phyloP scores from a whole-genome alignment of 92 coral and sea anemone genomes.

The Porites divaricata region DNA sequence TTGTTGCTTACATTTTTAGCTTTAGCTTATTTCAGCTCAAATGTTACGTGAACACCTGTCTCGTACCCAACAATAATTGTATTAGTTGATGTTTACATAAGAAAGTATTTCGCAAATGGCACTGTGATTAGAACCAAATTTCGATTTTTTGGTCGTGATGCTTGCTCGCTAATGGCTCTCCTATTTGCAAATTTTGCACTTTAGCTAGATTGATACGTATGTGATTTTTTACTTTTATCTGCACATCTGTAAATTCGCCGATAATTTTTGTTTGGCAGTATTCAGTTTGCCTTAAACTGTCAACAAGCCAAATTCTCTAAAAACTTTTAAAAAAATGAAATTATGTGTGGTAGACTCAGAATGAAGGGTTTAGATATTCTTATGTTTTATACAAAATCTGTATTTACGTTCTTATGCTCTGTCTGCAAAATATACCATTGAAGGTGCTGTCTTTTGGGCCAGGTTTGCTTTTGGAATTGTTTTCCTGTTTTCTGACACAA shows the following conservation, averaged over 20 bases:
- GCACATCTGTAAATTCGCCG: neutral
- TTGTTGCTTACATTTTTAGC: conserved; percentile 7
- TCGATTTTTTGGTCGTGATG: no score
- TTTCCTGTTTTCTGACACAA: no score
- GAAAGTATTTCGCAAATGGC: neutral
- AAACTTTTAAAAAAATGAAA: no score
- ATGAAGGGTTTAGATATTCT: no score
- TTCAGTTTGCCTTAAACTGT: neutral
- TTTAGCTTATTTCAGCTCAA: neutral
- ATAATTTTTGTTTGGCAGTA: neutral
- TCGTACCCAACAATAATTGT: neutral
- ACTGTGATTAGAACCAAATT: neutral
- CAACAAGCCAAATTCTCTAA: neutral
- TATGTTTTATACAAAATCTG: no score
- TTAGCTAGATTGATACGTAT: neutral
- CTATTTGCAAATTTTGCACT: neutral
- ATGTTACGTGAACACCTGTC: conserved; percentile 23
- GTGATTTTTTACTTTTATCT: neutral
- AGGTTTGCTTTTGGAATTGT: no score
- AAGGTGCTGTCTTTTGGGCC: no score
- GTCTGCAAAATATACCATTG: no score
- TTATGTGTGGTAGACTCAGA: no score
- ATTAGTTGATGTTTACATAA: neutral
- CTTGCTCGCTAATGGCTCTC: no score
- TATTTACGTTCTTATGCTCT: no score